Conservation (phyloP, 2,888 invertebrate species). For the Drosophila tripunctata region DNA sequence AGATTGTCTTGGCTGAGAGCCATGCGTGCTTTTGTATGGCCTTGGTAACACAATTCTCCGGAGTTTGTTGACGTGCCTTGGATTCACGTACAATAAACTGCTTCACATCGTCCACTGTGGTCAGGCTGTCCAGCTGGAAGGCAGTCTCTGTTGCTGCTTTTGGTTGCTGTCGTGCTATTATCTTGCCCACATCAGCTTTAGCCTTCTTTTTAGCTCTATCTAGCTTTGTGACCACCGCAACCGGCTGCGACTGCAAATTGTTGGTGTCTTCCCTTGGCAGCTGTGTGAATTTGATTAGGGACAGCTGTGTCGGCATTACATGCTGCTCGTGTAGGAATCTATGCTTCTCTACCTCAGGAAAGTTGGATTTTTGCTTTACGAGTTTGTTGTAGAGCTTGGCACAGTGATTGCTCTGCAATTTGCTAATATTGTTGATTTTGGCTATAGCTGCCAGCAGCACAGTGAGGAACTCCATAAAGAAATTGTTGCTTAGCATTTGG, state of each 20-base stretch:
- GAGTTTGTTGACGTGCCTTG: conserved; percentile 58
- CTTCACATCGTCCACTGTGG: conserved; percentile 69
- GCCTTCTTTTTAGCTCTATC: conserved; percentile 49
- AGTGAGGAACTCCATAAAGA: conserved; percentile 79
- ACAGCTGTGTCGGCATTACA: conserved; percentile 57
- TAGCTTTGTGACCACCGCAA: conserved; percentile 40
- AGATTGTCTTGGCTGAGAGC: conserved; percentile 74
- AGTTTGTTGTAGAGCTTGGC: conserved; percentile 68
- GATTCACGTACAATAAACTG: conserved; percentile 75
- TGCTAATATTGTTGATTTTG: conserved; percentile 70
- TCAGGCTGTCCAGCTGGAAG: conserved; percentile 61
- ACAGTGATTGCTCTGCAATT: conserved; percentile 58
- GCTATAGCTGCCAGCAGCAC: conserved; percentile 77
- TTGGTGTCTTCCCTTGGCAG: neutral
- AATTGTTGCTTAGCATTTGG: conserved; percentile 73
- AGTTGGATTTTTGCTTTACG: conserved; percentile 47
- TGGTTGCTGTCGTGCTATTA: conserved; percentile 30
- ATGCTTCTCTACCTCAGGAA: conserved; percentile 66
- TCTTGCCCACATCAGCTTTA: conserved; percentile 63
- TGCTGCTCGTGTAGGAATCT: conserved; percentile 51
- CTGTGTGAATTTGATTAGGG: neutral
- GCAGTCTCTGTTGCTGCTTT: neutral
- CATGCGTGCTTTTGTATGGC: conserved; percentile 78
- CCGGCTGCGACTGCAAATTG: conserved; percentile 18
- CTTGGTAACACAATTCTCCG: conserved; percentile 64